Evolutionary conservation across 2,113 vertebrate genomes (phyloP), one percentile per base, ranked within the genome.

Genomic region (Callocephalon fimbriatum): DNA sequence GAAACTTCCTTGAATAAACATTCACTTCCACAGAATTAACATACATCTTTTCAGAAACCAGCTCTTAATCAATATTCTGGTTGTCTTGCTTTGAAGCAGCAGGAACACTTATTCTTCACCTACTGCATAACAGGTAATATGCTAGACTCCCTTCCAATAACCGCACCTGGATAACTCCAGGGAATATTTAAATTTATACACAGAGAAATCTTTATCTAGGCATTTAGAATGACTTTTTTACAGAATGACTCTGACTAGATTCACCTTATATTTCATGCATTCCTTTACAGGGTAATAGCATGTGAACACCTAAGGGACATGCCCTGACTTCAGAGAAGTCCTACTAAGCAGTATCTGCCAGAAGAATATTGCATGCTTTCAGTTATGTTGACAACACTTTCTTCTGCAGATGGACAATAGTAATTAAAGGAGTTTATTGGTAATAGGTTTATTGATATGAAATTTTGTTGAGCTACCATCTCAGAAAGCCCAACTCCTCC

Each of bases 1-100:
- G 72, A 96, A 96, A 91, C 35, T 63, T 89, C 68, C 76, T 85
- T 77, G 72, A 91, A 72, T 89, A 95, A 95, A 91, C 68, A 58
- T 37, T 84, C 59, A 70, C 59, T 93, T 93, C 63, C 56, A 80
- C 88, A 88, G 42, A 54, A 95, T 90, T 88, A 86, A 77, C 29
- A 59, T 40, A 29, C 15, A 73, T 84, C 83, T 87, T 83, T 77
- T 56, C 65, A 89, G 76, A 51, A 95, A 42, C 32, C 68, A 71
- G 27, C 3, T 88, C 54, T 70, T 77, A 67, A 85, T 81, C 73
- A 94, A 40, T 87, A 78, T 87, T 82, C 84, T 75, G 35, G 35
- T 47, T 84, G 40, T 63, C 76, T 68, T 91, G 17, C 63, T 78
- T 73, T 59, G 73, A 94, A 94, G 48, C 83, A 44, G 32, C 73